Conservation (phyloP, 2,888 invertebrate species). For the Steinernema carpocapsae region DNA sequence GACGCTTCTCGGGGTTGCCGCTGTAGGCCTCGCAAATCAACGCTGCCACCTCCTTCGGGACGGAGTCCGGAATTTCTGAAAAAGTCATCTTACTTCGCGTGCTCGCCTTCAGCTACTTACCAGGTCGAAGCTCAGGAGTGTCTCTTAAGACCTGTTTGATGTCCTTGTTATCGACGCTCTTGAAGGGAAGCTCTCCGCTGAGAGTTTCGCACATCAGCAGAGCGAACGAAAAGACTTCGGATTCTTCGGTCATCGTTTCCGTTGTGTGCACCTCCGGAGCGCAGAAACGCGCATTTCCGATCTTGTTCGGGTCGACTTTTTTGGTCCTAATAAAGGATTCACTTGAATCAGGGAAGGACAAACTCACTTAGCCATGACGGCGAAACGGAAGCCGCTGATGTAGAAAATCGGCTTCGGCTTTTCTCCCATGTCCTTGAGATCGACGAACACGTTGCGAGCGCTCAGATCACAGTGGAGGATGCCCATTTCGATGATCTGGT, state of each 20-base stretch:
- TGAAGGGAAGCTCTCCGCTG: slow-evolving; percentile 4
- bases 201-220: slow-evolving; percentile 14
- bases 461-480: slow-evolving; percentile 36
- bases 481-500: slow-evolving; percentile 36
- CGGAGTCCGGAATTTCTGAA: not conserved
- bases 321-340: not conserved
- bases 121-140: slow-evolving; percentile 6
- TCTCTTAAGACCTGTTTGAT: slow-evolving; percentile 3
- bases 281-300: not conserved
- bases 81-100: not conserved
- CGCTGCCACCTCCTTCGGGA: not conserved
- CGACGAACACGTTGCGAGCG: slow-evolving; percentile 39
- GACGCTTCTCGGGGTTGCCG: not conserved
- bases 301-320: slow-evolving; percentile 4
- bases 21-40: slow-evolving; percentile 20
- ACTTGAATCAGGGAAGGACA: not conserved
- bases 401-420: slow-evolving; percentile 10
- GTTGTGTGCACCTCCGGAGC: not conserved
- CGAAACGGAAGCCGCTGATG: slow-evolving; percentile 12
- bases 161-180: slow-evolving; percentile 17
- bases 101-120: not conserved
- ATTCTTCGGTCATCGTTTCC: not conserved
- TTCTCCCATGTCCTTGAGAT: slow-evolving; percentile 24
- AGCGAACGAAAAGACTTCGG: slow-evolving; percentile 5
- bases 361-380: slow-evolving; percentile 7